Base-by-base conservation (phyloP, 2,113 vertebrate species). In the Lampris megalopsis region DNA sequence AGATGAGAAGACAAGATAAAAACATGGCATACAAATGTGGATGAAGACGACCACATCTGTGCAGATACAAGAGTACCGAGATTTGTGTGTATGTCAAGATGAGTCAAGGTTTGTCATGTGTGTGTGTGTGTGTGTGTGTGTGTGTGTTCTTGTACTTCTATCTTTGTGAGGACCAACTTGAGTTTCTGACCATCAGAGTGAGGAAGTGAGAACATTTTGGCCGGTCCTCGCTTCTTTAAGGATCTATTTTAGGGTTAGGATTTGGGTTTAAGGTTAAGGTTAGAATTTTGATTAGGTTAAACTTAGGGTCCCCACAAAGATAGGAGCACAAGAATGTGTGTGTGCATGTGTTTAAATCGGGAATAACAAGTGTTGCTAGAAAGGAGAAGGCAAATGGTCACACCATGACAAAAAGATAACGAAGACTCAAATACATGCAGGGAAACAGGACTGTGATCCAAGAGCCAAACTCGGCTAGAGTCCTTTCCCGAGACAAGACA, bases 11-110 rank as follows among this genome's bases (percentile, higher is more conserved):
- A 35, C 6, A 82, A 37, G 50, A 80, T 37, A 65, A 48, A 65
- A 48, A 59, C 49, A 42, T 9, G 64, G 59, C 52, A 78, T 75
- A 71, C 80, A 75, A 68, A 82, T 41, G 10, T 82, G 71, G 36
- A 73, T 24, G 61, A 61, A 64, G 70, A 75, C 58, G 43, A 40
- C 64, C 66, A 77, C 84, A 84, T 88, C 84, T 88, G 87, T 79
- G 42, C 67, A 84, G 48, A 73, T 80, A 72, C 85, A 84, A 78
- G 36, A 76, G 47, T 53, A n/a, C 50, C 11, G 3, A 9, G 9
- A 53, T 10, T 35, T 65, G 63, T 65, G 62, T 49, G 42, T 64
- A 45, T 64, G 62, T 64, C 7, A 8, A 3, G 43, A n/a, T 63
- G 61, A 45, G 61, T 63, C 41, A 6, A 7, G n/a, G 61, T 43